A percentile compares a stretch with the other conserved stretches of the same genome.
These are phyloP conservation scores for Hyperoplus lanceolatus DNA, from an alignment of 2,797 vertebrate species.

Conservation along the genomic window DNA sequence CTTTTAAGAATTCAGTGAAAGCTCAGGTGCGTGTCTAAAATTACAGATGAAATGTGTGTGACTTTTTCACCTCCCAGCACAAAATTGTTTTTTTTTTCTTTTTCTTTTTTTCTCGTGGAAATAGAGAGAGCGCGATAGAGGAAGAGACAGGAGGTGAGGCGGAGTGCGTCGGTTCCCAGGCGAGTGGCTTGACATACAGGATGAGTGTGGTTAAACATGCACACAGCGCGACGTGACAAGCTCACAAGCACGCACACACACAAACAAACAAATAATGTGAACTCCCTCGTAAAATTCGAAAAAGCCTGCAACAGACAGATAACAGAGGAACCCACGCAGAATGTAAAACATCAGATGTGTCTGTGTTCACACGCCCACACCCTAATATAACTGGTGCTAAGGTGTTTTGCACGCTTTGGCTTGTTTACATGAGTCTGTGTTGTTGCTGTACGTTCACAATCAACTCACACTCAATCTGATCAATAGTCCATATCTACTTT, in stretches of 20 bases:
- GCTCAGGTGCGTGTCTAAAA: constrained; percentile 31
- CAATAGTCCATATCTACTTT: not conserved
- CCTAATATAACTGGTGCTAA: constrained; percentile 43
- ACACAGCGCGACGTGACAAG: constrained; percentile 59
- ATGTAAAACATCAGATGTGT: constrained; percentile 69
- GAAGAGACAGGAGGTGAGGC: constrained; percentile 41
- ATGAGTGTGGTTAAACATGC: constrained; percentile 81
- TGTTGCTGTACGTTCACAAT: not conserved
- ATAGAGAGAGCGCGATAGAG: constrained; percentile 14
- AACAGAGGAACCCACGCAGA: constrained; percentile 70
- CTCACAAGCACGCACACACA: constrained; percentile 27
- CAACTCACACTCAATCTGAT: not conserved
- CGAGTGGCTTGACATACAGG: constrained; percentile 85
- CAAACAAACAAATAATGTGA: constrained; percentile 47
- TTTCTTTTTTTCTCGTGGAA: not conserved
- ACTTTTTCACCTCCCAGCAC: constrained; percentile 55
- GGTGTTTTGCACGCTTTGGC: constrained; percentile 23
- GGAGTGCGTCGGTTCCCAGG: constrained; percentile 76
- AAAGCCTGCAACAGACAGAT: constrained; percentile 63
- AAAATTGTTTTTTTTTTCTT: not conserved
- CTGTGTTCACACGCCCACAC: constrained; percentile 69
- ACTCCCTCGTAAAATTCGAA: constrained; percentile 66
- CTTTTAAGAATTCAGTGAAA: constrained; percentile 52
- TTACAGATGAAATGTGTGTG: constrained; percentile 37
- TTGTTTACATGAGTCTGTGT: constrained; percentile 44